Percentiles rank a stretch among this genome's conserved stretches.
Conservation (phyloP, 2,888 invertebrate genomes). For the Hyposoter dolosus region DNA sequence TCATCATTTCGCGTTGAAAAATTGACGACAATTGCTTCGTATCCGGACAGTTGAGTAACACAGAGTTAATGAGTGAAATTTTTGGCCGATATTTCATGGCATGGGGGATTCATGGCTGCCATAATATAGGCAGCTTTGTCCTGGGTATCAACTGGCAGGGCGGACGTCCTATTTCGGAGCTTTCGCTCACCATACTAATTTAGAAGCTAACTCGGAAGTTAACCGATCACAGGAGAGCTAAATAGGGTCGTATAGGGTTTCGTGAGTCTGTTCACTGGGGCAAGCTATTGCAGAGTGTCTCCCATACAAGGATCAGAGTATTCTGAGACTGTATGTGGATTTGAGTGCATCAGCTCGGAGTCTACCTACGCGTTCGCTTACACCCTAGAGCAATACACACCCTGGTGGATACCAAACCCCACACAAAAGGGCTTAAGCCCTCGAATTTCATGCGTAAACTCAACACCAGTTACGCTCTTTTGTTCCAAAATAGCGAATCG, state of each 20-base stretch:
- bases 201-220: constrained; percentile 59
- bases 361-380: constrained; percentile 39
- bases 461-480: constrained; percentile 14
- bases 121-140: too few relatives aligned
- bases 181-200: constrained; percentile 59
- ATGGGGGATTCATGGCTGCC: too few relatives aligned
- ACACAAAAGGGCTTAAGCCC: constrained; percentile 9
- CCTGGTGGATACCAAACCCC: neutral
- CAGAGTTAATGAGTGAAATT: neutral
- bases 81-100: neutral
- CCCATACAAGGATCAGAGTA: constrained; percentile 3
- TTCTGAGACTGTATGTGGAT: constrained; percentile 17
- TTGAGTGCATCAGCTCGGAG: constrained; percentile 29
- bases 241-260: constrained; percentile 41
- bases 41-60: too few relatives aligned
- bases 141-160: neutral
- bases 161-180: constrained; percentile 37
- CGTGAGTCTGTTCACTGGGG: constrained; percentile 29
- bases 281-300: constrained; percentile 4
- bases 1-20: neutral
- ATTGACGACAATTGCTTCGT: too few relatives aligned
- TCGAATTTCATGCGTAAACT: neutral
- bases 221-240: constrained; percentile 65
- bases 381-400: constrained; percentile 34
- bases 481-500: neutral